phyloP scores from a whole-genome alignment of 2,888 invertebrate genomes.

The Nephrotoma appendiculata region DNA sequence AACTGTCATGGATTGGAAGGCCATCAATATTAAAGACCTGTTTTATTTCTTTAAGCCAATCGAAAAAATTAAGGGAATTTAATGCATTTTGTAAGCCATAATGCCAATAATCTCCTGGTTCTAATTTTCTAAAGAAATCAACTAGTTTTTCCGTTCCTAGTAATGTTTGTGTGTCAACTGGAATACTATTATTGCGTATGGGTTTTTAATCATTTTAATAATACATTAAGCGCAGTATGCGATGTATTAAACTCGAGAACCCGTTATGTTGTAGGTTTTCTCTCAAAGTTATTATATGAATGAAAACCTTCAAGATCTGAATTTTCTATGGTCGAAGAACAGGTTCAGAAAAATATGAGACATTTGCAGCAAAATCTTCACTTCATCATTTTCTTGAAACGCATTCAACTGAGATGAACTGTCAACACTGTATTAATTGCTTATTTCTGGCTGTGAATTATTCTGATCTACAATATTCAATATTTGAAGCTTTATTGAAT shows the following conservation, averaged over 20 bases:
- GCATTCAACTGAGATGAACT: neutral
- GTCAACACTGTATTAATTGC: neutral
- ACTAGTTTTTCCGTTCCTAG: neutral
- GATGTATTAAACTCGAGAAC: neutral
- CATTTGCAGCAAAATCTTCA: neutral
- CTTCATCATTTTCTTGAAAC: neutral
- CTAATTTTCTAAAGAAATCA: neutral
- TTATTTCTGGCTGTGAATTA: neutral
- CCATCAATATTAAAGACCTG: neutral
- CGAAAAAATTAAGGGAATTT: neutral
- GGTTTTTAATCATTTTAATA: neutral
- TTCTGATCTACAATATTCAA: neutral
- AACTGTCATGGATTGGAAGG: neutral
- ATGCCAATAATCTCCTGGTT: neutral
- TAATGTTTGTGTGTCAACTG: neutral
- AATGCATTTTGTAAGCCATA: neutral
- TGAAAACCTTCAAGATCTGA: too few relatives aligned
- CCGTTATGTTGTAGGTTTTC: neutral
- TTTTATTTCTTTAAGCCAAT: neutral
- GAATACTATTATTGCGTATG: neutral
- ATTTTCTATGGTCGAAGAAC: neutral
- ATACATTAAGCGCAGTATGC: neutral
- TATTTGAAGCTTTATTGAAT: neutral
- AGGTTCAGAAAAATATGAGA: neutral
- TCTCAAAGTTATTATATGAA: neutral